Evolutionary conservation across 2,113 vertebrate genomes (phyloP).

Genomic region (Lipotes vexillifer): DNA sequence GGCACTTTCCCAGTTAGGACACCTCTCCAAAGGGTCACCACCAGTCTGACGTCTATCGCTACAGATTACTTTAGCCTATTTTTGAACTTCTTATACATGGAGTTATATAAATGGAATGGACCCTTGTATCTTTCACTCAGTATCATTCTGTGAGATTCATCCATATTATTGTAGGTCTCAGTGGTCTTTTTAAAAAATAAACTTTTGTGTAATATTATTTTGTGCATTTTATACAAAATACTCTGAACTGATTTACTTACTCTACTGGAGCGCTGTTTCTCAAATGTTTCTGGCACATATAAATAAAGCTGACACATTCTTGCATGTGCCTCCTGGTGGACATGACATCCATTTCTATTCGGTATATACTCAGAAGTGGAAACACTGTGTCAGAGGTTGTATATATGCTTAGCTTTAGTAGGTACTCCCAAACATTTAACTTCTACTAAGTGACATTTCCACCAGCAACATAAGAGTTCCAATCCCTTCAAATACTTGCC

Average conservation of each 20-base stretch:
- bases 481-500: background rate
- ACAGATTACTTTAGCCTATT: background rate
- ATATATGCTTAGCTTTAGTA: background rate
- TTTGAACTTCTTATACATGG: background rate
- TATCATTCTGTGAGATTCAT: background rate
- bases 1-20: background rate
- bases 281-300: background rate
- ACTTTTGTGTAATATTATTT: background rate
- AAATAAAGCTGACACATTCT: background rate
- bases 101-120: background rate
- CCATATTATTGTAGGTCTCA: background rate
- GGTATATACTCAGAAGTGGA: background rate
- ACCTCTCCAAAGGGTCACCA: background rate
- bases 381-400: background rate
- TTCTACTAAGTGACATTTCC: background rate
- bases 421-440: background rate
- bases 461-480: background rate
- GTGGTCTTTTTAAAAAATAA: background rate
- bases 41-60: background rate
- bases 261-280: background rate
- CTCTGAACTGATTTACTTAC: background rate
- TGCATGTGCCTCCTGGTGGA: background rate
- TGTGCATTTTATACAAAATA: too few relatives aligned
- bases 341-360: background rate
- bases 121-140: background rate